Percentiles rank a stretch among this genome's conserved stretches.
Conservation (phyloP, 2,797 vertebrate genomes). For the Australoheros facetus region DNA sequence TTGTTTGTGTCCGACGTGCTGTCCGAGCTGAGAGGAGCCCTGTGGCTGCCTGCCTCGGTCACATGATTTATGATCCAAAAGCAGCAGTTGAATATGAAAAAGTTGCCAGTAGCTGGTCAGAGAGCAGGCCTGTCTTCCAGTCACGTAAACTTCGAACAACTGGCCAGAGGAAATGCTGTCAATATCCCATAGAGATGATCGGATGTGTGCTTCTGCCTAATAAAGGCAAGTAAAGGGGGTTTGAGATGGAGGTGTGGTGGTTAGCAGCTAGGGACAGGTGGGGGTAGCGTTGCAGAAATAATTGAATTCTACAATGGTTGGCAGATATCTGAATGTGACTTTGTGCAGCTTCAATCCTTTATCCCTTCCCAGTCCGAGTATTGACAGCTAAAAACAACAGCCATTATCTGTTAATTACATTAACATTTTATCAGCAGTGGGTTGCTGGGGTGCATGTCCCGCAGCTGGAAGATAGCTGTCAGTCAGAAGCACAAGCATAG, state of each 20-base stretch:
- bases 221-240: constrained; percentile 44
- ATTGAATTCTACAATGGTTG: constrained; percentile 86
- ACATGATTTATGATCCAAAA: constrained; percentile 81
- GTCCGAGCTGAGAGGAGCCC: constrained; percentile 78
- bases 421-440: constrained; percentile 87
- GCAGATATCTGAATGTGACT: constrained; percentile 90
- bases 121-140: constrained; percentile 20
- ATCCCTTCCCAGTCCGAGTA: constrained; percentile 82
- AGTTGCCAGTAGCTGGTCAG: constrained; percentile 57
- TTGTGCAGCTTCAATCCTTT: constrained; percentile 84
- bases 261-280: constrained; percentile 71
- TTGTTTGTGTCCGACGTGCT: constrained; percentile 61
- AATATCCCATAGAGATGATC: constrained; percentile 52
- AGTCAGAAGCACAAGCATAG: constrained; percentile 70
- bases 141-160: constrained; percentile 23
- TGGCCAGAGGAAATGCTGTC: constrained; percentile 42
- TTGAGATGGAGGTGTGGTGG: constrained; percentile 45
- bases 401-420: constrained; percentile 92
- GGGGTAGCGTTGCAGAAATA: constrained; percentile 78
- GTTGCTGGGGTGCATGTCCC: constrained; percentile 75
- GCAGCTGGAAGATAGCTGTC: constrained; percentile 84
- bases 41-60: constrained; percentile 69
- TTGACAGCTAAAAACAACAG: constrained; percentile 90
- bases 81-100: constrained; percentile 61
- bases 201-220: constrained; percentile 42